Evolutionary conservation across 2,113 vertebrate genomes (phyloP), one percentile per base, ranked within the genome.

Genomic region (Pholis gunnellus): DNA sequence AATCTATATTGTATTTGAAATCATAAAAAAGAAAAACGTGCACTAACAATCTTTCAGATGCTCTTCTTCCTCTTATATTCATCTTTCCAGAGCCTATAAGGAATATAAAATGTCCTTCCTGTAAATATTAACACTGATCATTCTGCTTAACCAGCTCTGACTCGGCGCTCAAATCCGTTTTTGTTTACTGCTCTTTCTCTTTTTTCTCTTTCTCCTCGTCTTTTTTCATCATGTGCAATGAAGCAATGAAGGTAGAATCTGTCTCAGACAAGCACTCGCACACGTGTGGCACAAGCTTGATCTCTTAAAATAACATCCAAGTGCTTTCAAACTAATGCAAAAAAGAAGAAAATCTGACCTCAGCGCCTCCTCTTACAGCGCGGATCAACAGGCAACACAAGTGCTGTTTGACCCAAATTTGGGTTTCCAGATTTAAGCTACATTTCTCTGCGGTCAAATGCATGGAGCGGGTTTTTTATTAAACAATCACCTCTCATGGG

Each of bases 281-380:
- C 52, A 79, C 50, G 71, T 14, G 29, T 71, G 79, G 86, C 82
- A 89, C 90, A 86, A 84, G 68, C 68, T 79, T 52, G 48, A 83
- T 79, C 64, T 83, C 71, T 89, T 25, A 68, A 29, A 70, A 68
- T 31, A 75, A 75, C 72, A 74, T 65, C 42, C 15, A 80, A 88
- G 81, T 85, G 83, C 87, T 90, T 85, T 89, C 91, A 95, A 36
- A 90, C 81, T 72, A 85, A 90, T 82, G 74, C 61, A 91, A 90
- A 87, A 78, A 77, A 77, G 92, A 60, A 69, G 94, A 46, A 15
- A 5, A 17, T 94, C 69, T 75, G 86, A 97, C 95, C 88, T 94
- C 95, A 96, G 97, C 97, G 97, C 97, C 97, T 97, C 96, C 85
- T 81, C 75, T 87, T 85, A 27, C 74, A 82, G 84, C 86, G 91